A percentile compares a stretch with the other conserved stretches of the same genome.
Conservation (phyloP, 1,140 invertebrate genomes). For the Oryzaephilus surinamensis region DNA sequence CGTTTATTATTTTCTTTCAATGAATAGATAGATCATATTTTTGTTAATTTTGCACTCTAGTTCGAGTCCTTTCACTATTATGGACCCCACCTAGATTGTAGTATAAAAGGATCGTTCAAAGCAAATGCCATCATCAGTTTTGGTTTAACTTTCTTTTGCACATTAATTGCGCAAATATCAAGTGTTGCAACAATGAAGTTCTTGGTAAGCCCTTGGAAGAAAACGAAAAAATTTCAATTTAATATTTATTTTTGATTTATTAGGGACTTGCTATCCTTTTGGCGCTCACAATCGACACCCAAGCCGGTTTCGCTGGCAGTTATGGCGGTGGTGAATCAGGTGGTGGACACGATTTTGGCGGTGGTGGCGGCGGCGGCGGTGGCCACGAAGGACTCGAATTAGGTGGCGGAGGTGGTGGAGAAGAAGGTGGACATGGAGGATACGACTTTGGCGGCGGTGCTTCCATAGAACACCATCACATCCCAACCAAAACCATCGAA, state of each 20-base stretch:
- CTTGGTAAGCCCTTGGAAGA: no score
- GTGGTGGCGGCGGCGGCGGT: slow-evolving; percentile 18
- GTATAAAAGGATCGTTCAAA: no score
- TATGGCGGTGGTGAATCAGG: slow-evolving; percentile 15
- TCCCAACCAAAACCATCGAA: slow-evolving; percentile 46
- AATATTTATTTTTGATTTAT: not conserved
- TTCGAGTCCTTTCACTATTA: no score
- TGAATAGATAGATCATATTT: no score
- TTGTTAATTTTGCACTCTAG: no score
- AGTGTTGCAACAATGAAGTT: no score
- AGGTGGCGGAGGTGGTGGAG: slow-evolving; percentile 19
- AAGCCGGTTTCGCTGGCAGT: slow-evolving; percentile 13
- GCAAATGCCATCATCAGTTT: no score
- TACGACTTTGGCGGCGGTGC: slow-evolving; percentile 12
- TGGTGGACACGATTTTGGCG: slow-evolving; percentile 19
- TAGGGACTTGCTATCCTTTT: slow-evolving; percentile 13
- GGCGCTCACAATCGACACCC: slow-evolving; percentile 10
- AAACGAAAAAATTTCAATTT: not conserved
- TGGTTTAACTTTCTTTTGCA: no score
- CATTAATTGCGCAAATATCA: no score
- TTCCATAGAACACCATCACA: slow-evolving; percentile 31
- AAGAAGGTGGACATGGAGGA: slow-evolving; percentile 15
- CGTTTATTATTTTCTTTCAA: no score
- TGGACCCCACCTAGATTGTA: no score
- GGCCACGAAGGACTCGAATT: slow-evolving; percentile 8